phyloP scores from a whole-genome alignment of 2,888 invertebrate genomes.

The Microctonus aethiopoides region DNA sequence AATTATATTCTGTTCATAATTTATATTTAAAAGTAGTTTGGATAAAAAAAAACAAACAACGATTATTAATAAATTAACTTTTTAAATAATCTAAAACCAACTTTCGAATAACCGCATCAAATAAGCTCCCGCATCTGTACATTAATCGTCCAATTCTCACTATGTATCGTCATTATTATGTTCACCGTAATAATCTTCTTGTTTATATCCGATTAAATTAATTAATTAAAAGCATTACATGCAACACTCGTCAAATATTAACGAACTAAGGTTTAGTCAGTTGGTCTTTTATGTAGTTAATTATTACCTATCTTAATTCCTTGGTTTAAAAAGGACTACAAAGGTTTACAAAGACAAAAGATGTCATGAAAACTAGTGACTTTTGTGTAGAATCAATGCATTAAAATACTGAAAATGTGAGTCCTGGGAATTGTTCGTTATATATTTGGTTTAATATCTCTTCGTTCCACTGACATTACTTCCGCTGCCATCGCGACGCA shows the following conservation, averaged over 20 bases:
- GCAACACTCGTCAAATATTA: neutral
- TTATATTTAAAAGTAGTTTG: too few relatives aligned
- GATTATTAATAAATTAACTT: too few relatives aligned
- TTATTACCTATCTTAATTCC: too few relatives aligned
- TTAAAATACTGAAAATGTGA: constrained; percentile 32
- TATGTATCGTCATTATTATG: too few relatives aligned
- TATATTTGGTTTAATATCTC: constrained; percentile 22
- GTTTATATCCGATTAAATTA: constrained; percentile 26
- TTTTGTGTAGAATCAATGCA: constrained; percentile 25
- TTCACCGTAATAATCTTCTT: constrained; percentile 20
- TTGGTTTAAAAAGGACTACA: too few relatives aligned
- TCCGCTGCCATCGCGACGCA: neutral
- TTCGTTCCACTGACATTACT: neutral
- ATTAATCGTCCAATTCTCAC: too few relatives aligned
- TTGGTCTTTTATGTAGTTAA: neutral
- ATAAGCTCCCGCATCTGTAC: too few relatives aligned
- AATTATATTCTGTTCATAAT: too few relatives aligned
- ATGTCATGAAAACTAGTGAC: neutral
- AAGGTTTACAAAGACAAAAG: too few relatives aligned
- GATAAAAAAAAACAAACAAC: too few relatives aligned
- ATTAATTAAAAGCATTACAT: neutral
- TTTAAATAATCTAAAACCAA: too few relatives aligned
- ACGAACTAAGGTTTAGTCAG: neutral
- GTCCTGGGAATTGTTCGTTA: constrained; percentile 26
- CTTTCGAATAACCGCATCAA: too few relatives aligned